Conservation (phyloP, 2,797 vertebrate species). For the Amniataba percoides region DNA sequence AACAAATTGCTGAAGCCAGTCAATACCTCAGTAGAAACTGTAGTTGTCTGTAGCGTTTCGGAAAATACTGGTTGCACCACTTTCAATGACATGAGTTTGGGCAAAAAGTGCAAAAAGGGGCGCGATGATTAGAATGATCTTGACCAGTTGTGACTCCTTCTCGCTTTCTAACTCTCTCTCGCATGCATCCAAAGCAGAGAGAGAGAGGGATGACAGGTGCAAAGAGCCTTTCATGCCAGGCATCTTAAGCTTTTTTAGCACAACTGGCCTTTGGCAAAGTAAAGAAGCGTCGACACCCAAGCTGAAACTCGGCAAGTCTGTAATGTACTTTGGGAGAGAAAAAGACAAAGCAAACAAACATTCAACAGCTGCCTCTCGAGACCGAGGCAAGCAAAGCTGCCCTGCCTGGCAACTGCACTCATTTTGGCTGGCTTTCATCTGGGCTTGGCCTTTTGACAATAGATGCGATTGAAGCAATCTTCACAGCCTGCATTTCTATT, state of each 20-base stretch:
- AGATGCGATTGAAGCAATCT: slow-evolving; percentile 71
- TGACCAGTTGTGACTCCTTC: slow-evolving; percentile 37
- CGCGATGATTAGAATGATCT: slow-evolving; percentile 33
- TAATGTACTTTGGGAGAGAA: slow-evolving; percentile 42
- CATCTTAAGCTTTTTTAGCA: slow-evolving; percentile 50
- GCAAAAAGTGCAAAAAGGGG: slow-evolving; percentile 15
- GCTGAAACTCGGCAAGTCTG: slow-evolving; percentile 36
- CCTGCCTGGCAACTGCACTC: slow-evolving; percentile 69
- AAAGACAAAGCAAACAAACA: slow-evolving; percentile 65
- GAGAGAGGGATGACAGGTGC: slow-evolving; percentile 35
- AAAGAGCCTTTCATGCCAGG: slow-evolving; percentile 44
- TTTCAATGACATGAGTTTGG: slow-evolving; percentile 10
- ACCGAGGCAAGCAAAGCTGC: slow-evolving; percentile 53
- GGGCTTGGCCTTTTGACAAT: slow-evolving; percentile 74
- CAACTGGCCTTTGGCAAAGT: slow-evolving; percentile 63
- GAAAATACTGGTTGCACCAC: slow-evolving; percentile 18
- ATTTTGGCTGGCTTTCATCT: slow-evolving; percentile 73
- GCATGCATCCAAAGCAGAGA: slow-evolving; percentile 37
- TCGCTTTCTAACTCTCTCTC: slow-evolving; percentile 16
- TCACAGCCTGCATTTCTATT: slow-evolving; percentile 68
- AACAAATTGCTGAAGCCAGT: slow-evolving; percentile 43
- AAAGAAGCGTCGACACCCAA: slow-evolving; percentile 44
- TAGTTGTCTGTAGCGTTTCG: slow-evolving; percentile 1
- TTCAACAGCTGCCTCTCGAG: slow-evolving; percentile 61
- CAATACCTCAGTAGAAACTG: slow-evolving; percentile 5